A percentile compares a stretch with the other conserved stretches of the same genome.
phyloP scores from a whole-genome alignment of 2,888 invertebrate species.

The Parasteatoda lunata region DNA sequence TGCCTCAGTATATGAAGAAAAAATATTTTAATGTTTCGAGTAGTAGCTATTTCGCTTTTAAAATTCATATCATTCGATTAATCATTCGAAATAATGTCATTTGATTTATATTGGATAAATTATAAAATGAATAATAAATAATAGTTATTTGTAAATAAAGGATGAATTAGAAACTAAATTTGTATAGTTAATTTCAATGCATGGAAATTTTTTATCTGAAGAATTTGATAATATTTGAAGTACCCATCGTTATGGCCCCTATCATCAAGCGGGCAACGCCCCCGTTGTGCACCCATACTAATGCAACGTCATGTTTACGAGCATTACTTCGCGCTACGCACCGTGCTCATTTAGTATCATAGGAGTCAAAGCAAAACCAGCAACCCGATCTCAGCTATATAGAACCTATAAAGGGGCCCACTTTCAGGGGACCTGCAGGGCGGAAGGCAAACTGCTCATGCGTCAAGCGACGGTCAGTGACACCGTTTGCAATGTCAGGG shows the following conservation, averaged over 20 bases:
- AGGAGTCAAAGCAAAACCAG: conserved; percentile 5
- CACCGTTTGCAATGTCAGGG: conserved; percentile 38
- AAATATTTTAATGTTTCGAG: too few relatives aligned
- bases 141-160: too few relatives aligned
- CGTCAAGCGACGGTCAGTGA: conserved; percentile 66
- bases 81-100: too few relatives aligned
- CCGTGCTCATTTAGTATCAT: conserved; percentile 23
- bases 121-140: too few relatives aligned
- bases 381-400: conserved; percentile 44
- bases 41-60: too few relatives aligned
- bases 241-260: conserved; percentile 13
- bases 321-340: conserved; percentile 10
- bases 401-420: conserved; percentile 54
- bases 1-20: too few relatives aligned
- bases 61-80: too few relatives aligned
- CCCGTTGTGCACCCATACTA: conserved; percentile 52
- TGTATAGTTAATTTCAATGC: too few relatives aligned
- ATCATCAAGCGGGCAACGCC: conserved; percentile 50
- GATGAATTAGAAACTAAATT: too few relatives aligned
- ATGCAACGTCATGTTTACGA: conserved; percentile 60
- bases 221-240: too few relatives aligned
- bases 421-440: conserved; percentile 21
- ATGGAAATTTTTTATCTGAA: too few relatives aligned
- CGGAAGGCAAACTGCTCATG: conserved; percentile 59
- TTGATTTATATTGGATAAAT: too few relatives aligned